A percentile compares a stretch with the other conserved stretches of the same genome.
phyloP scores from a whole-genome alignment of 2,113 vertebrate species.

The Albula glossodonta region DNA sequence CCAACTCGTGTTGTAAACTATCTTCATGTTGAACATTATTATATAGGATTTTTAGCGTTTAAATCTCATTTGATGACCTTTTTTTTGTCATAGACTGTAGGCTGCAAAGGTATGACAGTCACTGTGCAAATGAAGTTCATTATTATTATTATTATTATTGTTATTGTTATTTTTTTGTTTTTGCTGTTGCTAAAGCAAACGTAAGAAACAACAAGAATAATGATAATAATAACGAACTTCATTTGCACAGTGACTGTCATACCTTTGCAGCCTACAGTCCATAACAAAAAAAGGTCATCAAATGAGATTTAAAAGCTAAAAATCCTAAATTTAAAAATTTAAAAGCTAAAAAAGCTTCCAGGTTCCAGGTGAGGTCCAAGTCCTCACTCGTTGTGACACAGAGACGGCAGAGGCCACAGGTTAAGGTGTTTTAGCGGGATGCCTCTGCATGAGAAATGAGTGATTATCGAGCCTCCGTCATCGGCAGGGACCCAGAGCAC shows the following conservation, averaged over 20 bases:
- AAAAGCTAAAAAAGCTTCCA: conserved; percentile 5
- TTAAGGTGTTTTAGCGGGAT: conserved; percentile 60
- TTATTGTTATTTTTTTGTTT: too few species aligned
- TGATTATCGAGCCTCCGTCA: conserved; percentile 40
- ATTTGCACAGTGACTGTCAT: too few species aligned
- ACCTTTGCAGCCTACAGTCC: too few species aligned
- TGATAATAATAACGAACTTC: too few species aligned
- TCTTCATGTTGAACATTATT: background rate
- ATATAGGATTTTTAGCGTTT: background rate
- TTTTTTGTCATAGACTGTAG: too few species aligned
- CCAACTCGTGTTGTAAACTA: too few species aligned
- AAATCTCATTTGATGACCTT: background rate
- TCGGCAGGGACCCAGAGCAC: conserved; percentile 48
- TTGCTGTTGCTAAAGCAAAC: too few species aligned
- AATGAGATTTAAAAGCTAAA: background rate
- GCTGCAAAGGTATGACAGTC: too few species aligned
- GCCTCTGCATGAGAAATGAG: conserved; percentile 49
- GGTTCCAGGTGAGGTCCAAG: conserved; percentile 29
- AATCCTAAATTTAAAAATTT: conserved; percentile 17
- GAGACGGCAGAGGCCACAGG: conserved; percentile 56
- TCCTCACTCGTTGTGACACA: conserved; percentile 55
- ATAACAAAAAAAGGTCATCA: too few species aligned
- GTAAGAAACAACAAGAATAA: too few species aligned
- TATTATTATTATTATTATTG: too few species aligned
- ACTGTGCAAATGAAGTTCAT: too few species aligned